Evolutionary conservation across 2,113 vertebrate species (phyloP).

Genomic region (Rhegmatorhina hoffmannsi): DNA sequence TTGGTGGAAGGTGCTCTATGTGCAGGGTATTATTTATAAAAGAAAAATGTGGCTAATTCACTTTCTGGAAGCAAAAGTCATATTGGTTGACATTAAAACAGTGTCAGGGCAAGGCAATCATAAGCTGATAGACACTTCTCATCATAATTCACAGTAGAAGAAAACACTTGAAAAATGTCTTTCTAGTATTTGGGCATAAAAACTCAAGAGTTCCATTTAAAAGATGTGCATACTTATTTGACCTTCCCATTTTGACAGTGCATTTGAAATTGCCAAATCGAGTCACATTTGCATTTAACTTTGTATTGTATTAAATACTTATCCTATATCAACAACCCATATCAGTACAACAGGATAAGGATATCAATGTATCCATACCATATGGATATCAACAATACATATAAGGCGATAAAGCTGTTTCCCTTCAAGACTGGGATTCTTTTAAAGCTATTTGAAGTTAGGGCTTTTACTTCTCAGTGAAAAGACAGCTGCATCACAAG

Average conservation of each 20-base stretch:
- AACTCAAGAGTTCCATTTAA: neutral
- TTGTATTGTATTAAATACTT: neutral
- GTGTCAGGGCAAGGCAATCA: neutral
- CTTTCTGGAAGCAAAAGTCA: neutral
- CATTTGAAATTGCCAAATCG: neutral
- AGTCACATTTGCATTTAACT: neutral
- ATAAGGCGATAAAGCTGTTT: neutral
- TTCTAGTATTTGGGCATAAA: neutral
- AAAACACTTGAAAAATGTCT: neutral
- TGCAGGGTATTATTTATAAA: neutral
- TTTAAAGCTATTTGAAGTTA: neutral
- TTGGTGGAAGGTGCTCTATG: neutral
- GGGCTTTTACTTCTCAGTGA: neutral
- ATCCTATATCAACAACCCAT: neutral
- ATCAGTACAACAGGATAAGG: neutral
- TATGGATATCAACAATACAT: neutral
- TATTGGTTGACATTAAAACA: neutral
- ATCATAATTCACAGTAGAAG: neutral
- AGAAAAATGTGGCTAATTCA: neutral
- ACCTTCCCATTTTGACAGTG: neutral
- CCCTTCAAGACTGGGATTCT: neutral
- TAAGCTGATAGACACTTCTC: neutral
- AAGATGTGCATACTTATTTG: neutral
- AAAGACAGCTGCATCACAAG: neutral
- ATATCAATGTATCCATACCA: neutral